Evolutionary conservation across 2,797 vertebrate genomes (phyloP), one percentile per base, ranked within the genome.

Genomic region (Myiothlypis chrysogaster): DNA sequence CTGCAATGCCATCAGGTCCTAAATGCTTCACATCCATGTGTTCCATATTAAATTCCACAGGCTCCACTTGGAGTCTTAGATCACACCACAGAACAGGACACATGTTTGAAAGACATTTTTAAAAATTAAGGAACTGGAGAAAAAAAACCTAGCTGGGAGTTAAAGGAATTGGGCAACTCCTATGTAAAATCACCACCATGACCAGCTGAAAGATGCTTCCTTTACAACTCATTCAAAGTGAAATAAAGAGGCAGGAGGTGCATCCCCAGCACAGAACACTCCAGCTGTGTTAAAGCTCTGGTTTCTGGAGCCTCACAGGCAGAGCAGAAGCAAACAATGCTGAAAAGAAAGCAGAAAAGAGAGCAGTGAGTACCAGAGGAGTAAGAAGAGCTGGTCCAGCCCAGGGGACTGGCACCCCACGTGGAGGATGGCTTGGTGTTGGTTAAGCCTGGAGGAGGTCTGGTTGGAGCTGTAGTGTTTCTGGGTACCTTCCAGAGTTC

Each of bases 401-500:
- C 98, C 76, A 99, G 98, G 6, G 99, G 98, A 97, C 98, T 99
- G 92, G 99, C 98, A 9, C 99, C 99, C 99, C 99, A 99, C 9
- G 99, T 99, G 80, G 99, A 99, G 43, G 99, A 98, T 94, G 98
- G 98, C 98, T 99, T 99, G 97, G 98, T 98, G 97, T 99, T 99
- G 78, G 99, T 98, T 86, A 99, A 97, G 94, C 99, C 99, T 53
- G 99, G 99, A 13, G 99, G 99, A 14, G 99, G 99, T 90, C 99
- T 98, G 4, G 99, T 98, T 24, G 99, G 99, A 77, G 99, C 98
- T 27, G 98, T 97, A 96, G 98, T 98, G 98, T 98, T 99, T 96
- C 99, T 99, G 34, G 98, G 98, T 84, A 99, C 99, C 98, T 99
- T 99, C 99, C 99, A 99, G 90, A 99, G 98, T 96, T 99, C 99